Evolutionary conservation across 2,113 vertebrate genomes (phyloP), one percentile per base, ranked within the genome.

Genomic region (Cephalopterus ornatus): DNA sequence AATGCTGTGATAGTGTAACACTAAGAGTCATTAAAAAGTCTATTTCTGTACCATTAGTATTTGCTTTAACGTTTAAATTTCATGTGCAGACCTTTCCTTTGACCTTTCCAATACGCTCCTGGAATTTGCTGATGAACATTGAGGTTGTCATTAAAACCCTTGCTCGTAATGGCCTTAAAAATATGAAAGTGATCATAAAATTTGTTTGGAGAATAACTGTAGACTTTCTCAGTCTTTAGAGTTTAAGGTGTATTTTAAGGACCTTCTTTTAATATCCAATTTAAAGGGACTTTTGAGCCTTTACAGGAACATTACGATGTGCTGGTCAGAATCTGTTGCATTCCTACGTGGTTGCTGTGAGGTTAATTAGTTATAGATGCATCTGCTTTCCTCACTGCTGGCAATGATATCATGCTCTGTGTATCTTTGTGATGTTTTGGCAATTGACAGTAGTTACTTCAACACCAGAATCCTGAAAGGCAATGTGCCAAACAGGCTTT

Each of bases 81-180:
- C 41, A 88, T n/a, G n/a, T n/a, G n/a, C n/a, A n/a, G n/a, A n/a
- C n/a, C n/a, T n/a, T n/a, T n/a, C n/a, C n/a, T 76, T 59, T 47
- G 14, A 66, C 85, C 47, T 94, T 97, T 96, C 88, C 82, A 66
- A 53, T 73, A 53, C 1, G 15, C 42, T 84, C 86, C 76, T 96
- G 74, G 85, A 97, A 85, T 88, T 62, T 75, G 65, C 84, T 96
- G 91, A 94, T 76, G 52, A 95, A 77, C 75, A 49, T 94, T 73
- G 47, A 86, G 33, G 14, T 19, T 93, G 94, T 86, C 47, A 63
- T 72, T 73, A 59, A 88, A 95, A 68, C 27, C 42, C 65, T 92
- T 97, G 91, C 81, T 95, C 55, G 9, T 75, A 80, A 92, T 50
- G 96, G 62, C 66, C 71, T 68, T 78, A 74, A 63, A 84, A 82